phyloP scores from a whole-genome alignment of 2,113 vertebrate genomes.

The Seriola quinqueradiata region DNA sequence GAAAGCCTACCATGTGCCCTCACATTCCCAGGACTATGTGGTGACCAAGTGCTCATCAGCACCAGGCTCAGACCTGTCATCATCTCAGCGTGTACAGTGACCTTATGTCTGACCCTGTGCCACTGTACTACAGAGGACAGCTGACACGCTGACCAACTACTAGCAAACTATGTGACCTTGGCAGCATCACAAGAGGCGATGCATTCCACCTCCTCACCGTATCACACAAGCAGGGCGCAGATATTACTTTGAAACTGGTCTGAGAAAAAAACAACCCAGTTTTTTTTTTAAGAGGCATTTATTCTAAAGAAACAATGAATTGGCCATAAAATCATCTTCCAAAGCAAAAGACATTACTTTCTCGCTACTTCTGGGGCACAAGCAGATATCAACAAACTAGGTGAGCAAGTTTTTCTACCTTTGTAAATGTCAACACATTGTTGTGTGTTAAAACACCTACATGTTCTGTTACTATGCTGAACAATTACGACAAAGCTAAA shows the following conservation, averaged over 20 bases:
- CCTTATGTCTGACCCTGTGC: conserved; percentile 55
- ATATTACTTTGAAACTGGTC: not conserved
- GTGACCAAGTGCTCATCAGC: conserved; percentile 40
- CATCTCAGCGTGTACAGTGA: conserved; percentile 72
- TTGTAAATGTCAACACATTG: not conserved
- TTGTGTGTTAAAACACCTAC: not conserved
- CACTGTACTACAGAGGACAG: conserved; percentile 50
- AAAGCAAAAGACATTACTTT: not conserved
- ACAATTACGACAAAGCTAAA: not conserved
- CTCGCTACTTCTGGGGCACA: not conserved
- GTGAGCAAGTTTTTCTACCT: not conserved
- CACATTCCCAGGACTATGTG: conserved; percentile 40
- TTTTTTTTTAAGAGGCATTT: not conserved
- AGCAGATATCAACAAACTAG: not conserved
- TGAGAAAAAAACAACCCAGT: not conserved
- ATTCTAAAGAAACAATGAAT: not conserved
- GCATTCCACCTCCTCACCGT: conserved; percentile 18
- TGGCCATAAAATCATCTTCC: not conserved
- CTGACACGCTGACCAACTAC: conserved; percentile 48
- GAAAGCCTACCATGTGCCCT: conserved; percentile 3
- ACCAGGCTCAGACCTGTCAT: conserved; percentile 56
- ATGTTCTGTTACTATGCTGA: not conserved
- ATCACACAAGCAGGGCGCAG: not conserved
- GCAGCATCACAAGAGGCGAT: conserved; percentile 32
- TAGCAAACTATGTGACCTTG: conserved; percentile 66